Evolutionary conservation across 1,140 invertebrate genomes (phyloP), one percentile per base, ranked within the genome.

Genomic region (Anastrepha obliqua): DNA sequence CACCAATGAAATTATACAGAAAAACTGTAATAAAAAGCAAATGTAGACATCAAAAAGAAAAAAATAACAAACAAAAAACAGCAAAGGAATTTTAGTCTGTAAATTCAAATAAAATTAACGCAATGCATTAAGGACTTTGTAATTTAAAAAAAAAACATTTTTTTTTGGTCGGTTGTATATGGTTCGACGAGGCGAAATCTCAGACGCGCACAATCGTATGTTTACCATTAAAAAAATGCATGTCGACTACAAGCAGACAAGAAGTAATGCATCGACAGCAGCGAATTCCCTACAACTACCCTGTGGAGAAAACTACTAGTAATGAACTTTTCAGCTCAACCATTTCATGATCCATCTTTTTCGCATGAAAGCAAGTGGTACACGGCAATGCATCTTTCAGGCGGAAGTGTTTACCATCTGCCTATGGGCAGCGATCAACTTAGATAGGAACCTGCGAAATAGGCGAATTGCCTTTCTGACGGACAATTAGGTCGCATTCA

Each of bases 71-170:
- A 55, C 15, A 47, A 51, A 81, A 81, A 20, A 20, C 2, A 55
- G 15, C 42, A 58, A 51, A 81, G 74, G 74, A 81, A 81, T 81
- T 81, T 29, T 17, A 55, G 42, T 17, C 17, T 51, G 74, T 81
- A 81, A 81, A 81, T 81, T 81, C 47, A 81, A 55, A 58, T 55
- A 51, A 81, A 55, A 81, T 81, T 81, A 55, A 81, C 74, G 74
- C 74, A 55, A 20, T 55, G 74, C 74, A 81, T 51, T 81, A 81
- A 81, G 74, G 44, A 55, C 74, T 81, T 81, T 55, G 13, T 81
- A 29, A 29, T 29, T 29, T 29, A 29, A 29, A 29, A 29, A 29
- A 29, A 29, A 29, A 29, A 74, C 42, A 67, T 1, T 3, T 5
- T 29, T 81, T 81, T 81, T 55, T 11, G 20, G n/a, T 29, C 74